Percentiles rank a stretch among this genome's conserved stretches.
Conservation (phyloP, 1,140 invertebrate species). For the Zaprionus camerounensis region DNA sequence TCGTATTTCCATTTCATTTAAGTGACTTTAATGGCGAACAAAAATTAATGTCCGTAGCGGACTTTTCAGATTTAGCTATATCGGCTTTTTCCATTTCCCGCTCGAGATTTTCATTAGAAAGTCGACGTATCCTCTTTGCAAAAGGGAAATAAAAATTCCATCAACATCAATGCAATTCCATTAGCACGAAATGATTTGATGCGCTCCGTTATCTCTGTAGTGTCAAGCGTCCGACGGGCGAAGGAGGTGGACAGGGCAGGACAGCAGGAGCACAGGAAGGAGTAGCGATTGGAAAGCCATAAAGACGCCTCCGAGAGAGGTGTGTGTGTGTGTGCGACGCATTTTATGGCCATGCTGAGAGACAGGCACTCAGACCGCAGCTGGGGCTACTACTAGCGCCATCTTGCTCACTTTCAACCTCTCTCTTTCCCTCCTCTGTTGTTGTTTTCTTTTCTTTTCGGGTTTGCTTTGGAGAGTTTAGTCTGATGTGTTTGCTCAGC, state of each 20-base stretch:
- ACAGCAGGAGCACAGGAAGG: conserved; percentile 17
- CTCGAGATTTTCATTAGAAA: neutral
- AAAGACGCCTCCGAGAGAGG: conserved; percentile 44
- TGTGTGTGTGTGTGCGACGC: conserved; percentile 10
- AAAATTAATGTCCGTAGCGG: conserved; percentile 12
- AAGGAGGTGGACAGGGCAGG: conserved; percentile 13
- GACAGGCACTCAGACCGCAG: conserved; percentile 36
- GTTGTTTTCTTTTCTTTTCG: conserved; percentile 20
- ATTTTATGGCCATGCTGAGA: conserved; percentile 38
- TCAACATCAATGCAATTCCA: conserved; percentile 78
- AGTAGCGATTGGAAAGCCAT: conserved; percentile 70
- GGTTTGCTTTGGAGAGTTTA: neutral
- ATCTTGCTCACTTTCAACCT: neutral
- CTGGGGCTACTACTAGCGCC: neutral
- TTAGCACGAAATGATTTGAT: conserved; percentile 80
- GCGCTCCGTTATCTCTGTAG: conserved; percentile 64
- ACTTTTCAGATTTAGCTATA: neutral
- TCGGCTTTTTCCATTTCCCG: neutral
- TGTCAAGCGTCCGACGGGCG: conserved; percentile 38
- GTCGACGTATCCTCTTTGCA: neutral
- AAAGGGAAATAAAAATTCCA: conserved; percentile 62
- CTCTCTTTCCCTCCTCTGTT: neutral
- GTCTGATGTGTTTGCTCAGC: conserved; percentile 28
- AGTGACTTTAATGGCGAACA: conserved; percentile 6
- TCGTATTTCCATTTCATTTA: neutral